Conservation (phyloP, 2,113 vertebrate species). For the Cyprinodon variegatus region DNA sequence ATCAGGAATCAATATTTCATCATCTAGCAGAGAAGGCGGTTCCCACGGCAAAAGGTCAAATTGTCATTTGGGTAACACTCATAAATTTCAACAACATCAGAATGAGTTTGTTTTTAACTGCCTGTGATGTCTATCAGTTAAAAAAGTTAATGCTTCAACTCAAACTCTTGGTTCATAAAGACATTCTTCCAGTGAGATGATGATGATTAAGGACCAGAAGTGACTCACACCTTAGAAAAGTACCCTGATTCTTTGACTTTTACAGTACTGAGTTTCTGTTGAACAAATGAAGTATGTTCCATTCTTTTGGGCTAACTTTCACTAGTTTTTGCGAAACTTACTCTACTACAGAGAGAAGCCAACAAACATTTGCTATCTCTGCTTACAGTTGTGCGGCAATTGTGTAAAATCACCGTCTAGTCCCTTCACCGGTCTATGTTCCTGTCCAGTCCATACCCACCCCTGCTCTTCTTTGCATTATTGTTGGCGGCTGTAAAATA, state of each 20-base stretch:
- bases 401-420: neutral
- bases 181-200: conserved; percentile 46
- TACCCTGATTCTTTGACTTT: conserved; percentile 74
- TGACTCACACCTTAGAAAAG: conserved; percentile 73
- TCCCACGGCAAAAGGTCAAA: conserved; percentile 36
- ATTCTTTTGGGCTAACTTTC: conserved; percentile 13
- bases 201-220: conserved; percentile 45
- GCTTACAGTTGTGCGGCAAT: neutral
- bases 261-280: conserved; percentile 52
- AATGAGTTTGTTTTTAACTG: conserved; percentile 60
- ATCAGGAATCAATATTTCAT: conserved; percentile 75
- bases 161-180: conserved; percentile 41
- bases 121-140: conserved; percentile 61
- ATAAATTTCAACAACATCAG: conserved; percentile 61
- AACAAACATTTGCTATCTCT: neutral
- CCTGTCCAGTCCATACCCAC: neutral
- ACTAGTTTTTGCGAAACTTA: conserved; percentile 38
- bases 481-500: neutral
- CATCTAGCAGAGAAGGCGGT: conserved; percentile 70
- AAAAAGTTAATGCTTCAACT: conserved; percentile 59
- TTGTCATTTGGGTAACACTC: conserved; percentile 48
- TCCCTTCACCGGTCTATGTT: neutral
- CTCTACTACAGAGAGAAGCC: conserved; percentile 40
- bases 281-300: conserved; percentile 33
- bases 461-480: neutral